Evolutionary conservation across 2,113 vertebrate species (phyloP), one percentile per base, ranked within the genome.

Genomic region (Malurus elegans): DNA sequence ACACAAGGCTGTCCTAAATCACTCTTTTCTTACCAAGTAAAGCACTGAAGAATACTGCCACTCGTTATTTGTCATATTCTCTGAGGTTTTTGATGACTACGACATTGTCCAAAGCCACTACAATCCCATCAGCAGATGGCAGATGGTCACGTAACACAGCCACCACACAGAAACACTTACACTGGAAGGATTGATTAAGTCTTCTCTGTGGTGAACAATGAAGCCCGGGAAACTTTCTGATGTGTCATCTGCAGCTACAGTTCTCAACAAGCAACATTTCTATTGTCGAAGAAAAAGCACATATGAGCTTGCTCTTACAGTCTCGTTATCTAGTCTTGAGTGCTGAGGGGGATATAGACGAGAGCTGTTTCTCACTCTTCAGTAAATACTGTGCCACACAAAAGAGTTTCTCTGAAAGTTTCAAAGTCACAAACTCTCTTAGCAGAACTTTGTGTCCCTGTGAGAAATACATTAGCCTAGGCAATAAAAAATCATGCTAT

Each of bases 101-200:
- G 3, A 36, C 42, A 21, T 48, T 96, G 79, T 87, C 83, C 60
- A 96, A 96, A 96, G 61, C 58, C 67, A 89, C 90, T 94, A 94
- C 84, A 94, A 91, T 65, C 91, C 79, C 93, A 97, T 97, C 88
- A 96, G 50, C 70, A 96, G 82, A 80, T 86, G 91, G 92, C 83
- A 90, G 78, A 88, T 50, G 89, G 94, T 96, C 94, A 96, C 58
- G 81, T 87, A 95, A 79, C 85, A 97, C 93, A 87, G 72, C 54
- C 48, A 95, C 74, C 84, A 88, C 90, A 89, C 57, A 96, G 69
- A 94, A 94, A 95, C 72, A 95, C 64, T 95, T 91, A 74, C 51
- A 86, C 54, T 86, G 82, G 70, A 95, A 91, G 80, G 84, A 95
- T 29, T 94, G 82, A 94, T 82, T 88, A 96, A 44, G 34, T 75